Conservation (phyloP, 2,113 vertebrate species). For the Petromus typicus region DNA sequence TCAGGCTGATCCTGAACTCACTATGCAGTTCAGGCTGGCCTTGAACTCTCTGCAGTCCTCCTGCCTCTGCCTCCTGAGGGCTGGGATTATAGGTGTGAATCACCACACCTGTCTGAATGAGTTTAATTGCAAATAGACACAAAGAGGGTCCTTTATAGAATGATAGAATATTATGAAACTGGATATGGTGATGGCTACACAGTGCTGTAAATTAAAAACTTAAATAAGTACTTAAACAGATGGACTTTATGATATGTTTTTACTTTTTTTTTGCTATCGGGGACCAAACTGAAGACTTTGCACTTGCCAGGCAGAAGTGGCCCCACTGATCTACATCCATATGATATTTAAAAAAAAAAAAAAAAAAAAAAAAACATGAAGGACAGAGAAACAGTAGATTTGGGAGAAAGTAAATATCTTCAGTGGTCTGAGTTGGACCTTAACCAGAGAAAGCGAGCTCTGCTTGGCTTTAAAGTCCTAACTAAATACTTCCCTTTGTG, state of each 20-base stretch:
- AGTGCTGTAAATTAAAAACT: not conserved
- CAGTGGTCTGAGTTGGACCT: constrained; percentile 3
- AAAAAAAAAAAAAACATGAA: not conserved
- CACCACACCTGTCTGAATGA: not conserved
- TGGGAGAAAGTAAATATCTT: not conserved
- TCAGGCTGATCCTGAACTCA: too few relatives aligned
- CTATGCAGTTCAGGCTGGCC: too few relatives aligned
- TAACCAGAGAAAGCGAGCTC: constrained; percentile 22
- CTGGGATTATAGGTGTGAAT: too few relatives aligned
- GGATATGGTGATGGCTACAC: not conserved
- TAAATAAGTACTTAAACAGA: not conserved
- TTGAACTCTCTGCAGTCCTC: too few relatives aligned
- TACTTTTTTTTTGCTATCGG: too few relatives aligned
- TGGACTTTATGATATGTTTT: not conserved
- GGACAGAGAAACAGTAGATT: not conserved
- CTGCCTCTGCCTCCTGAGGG: too few relatives aligned
- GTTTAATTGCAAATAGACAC: not conserved
- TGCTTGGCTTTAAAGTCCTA: constrained; percentile 51
- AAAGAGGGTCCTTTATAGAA: not conserved
- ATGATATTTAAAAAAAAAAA: too few relatives aligned
- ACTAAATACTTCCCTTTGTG: not conserved
- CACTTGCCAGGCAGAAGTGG: too few relatives aligned
- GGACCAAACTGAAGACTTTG: too few relatives aligned
- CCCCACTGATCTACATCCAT: too few relatives aligned
- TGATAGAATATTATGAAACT: constrained; percentile 25